Evolutionary conservation across 2,113 vertebrate genomes (phyloP).

Genomic region (Cyanistes caeruleus): DNA sequence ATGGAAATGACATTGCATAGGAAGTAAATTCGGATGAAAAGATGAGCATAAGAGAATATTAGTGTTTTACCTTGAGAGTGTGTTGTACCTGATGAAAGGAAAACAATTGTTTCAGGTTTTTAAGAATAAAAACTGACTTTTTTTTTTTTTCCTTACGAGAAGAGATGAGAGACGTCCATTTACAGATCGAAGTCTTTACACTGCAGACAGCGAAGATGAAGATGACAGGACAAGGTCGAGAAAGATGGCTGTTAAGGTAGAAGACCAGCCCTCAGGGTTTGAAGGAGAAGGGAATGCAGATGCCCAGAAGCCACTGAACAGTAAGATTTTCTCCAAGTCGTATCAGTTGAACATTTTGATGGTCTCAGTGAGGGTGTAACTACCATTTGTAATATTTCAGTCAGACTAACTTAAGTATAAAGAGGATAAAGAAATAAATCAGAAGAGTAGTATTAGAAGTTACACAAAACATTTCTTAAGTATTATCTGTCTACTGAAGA

Average conservation of each 20-base stretch:
- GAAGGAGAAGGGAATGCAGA: conserved; percentile 69
- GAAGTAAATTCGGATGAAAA: not conserved
- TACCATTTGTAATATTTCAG: not conserved
- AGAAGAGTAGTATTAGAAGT: not conserved
- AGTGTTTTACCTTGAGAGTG: not conserved
- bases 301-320: conserved; percentile 77
- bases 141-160: not conserved
- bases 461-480: not conserved
- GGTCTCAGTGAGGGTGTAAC: not conserved
- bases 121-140: not conserved
- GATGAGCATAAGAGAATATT: not conserved
- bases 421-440: not conserved
- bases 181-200: conserved; percentile 75
- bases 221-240: conserved; percentile 73
- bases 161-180: conserved; percentile 81
- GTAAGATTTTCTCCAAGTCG: conserved; percentile 62
- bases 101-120: not conserved
- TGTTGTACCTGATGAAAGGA: not conserved
- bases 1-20: not conserved
- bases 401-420: not conserved
- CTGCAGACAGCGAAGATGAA: conserved; percentile 80
- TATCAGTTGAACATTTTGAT: not conserved
- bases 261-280: conserved; percentile 73
- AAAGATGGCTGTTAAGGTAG: conserved; percentile 70
- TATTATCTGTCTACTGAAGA: not conserved